Base-by-base conservation (phyloP, 2,888 invertebrate genomes). In the Galerucella pusilla region DNA sequence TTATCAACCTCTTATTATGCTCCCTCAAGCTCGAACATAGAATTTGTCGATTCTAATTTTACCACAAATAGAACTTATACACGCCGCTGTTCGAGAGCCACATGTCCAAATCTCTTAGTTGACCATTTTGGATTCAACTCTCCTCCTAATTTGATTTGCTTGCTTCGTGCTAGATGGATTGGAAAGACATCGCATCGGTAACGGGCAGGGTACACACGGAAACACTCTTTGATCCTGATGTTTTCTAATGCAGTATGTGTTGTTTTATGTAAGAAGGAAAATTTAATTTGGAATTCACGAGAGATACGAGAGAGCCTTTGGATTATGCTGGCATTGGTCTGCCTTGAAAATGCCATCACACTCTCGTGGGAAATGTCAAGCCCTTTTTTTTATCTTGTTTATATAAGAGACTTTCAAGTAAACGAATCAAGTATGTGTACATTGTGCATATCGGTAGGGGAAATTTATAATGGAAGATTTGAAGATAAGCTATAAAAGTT, bases 131-230 rank as follows among this genome's bases (percentile, higher is more conserved):
- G 80, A 76, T 78, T 81, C 77, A 81, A 81, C 80, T 80, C 67
- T 73, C 59, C 60, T 72, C 80, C 81, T 86, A 86, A 86, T 85
- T 85, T 84, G 83, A 86, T 86, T 86, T 86, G 84, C 83, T 83
- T 83, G 83, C 82, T 82, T 80, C 81, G 82, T 81, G 84, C 83
- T 84, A 85, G 85, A 85, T 85, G 85, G 85, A 84, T 84, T 81
- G 86, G 84, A 85, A 85, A 85, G 85, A 86, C 84, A 83, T 84
- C 82, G 80, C 82, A 42, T 61, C 59, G 71, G 64, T 49, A 57
- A 71, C 63, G 49, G 52, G 80, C 81, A 80, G 81, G 80, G 78
- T 78, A 71, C 78, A 78, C 81, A 81, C 81, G 16, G 57, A 57
- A 57, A 81, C 81, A 82, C 81, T 81, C 84, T 85, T 85, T 84